A percentile compares a stretch with the other conserved stretches of the same genome.
Conservation (phyloP, 1,140 invertebrate species). For the Periplaneta americana region DNA sequence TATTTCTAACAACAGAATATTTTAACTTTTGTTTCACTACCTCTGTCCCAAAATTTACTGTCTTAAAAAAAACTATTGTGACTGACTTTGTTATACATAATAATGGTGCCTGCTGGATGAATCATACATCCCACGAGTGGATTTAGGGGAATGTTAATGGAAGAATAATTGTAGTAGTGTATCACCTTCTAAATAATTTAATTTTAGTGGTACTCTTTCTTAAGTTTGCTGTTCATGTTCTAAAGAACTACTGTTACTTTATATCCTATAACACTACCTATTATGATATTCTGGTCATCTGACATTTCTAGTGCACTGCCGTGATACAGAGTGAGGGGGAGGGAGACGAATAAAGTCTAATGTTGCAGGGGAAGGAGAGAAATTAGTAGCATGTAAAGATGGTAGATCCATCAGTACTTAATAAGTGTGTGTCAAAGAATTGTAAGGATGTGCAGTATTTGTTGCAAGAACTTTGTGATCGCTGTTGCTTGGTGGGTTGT, state of each 20-base stretch:
- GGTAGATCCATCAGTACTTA: neutral
- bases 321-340: neutral
- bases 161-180: neutral
- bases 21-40: neutral
- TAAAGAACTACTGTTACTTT: neutral
- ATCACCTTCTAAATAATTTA: neutral
- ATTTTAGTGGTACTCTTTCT: neutral
- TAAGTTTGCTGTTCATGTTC: neutral
- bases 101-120: neutral
- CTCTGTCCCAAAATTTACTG: neutral
- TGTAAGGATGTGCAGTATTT: neutral
- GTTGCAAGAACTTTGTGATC: neutral
- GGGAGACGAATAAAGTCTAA: neutral
- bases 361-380: neutral
- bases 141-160: neutral
- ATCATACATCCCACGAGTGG: neutral
- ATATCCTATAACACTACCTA: neutral
- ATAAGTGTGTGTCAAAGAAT: neutral
- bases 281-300: neutral
- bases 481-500: neutral
- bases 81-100: neutral
- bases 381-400: neutral
- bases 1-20: neutral
- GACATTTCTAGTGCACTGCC: neutral
- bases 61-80: neutral